Conservation (phyloP, 37 sponge, comb jelly and placozoan genomes). For the Chondrosia reniformis region DNA sequence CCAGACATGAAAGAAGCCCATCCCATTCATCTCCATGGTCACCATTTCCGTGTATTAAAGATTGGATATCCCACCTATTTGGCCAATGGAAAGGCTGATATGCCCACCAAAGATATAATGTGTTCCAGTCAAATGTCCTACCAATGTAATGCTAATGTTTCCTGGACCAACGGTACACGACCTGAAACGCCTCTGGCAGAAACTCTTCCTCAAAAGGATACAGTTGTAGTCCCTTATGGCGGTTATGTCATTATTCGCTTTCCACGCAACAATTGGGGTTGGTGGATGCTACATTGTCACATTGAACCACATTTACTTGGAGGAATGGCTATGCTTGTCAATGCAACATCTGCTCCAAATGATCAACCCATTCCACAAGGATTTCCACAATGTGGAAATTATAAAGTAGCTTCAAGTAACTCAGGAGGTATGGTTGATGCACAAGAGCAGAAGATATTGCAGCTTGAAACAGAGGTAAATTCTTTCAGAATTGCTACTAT, state of each 20-base stretch:
- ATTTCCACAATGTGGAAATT: too few relatives aligned
- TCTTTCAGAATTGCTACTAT: too few relatives aligned
- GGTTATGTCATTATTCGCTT: constrained; percentile 1
- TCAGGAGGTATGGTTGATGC: too few relatives aligned
- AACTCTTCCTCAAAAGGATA: constrained; percentile 8
- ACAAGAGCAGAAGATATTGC: too few relatives aligned
- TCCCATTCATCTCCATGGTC: constrained; percentile 73
- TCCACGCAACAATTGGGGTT: not conserved
- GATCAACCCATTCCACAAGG: too few relatives aligned
- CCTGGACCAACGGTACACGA: not conserved
- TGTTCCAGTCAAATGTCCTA: not conserved
- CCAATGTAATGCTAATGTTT: not conserved
- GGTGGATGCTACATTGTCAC: constrained; percentile 15
- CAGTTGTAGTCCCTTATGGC: not conserved
- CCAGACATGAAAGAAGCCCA: constrained; percentile 28
- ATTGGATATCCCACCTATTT: constrained; percentile 61
- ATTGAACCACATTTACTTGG: not conserved
- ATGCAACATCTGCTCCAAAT: too few relatives aligned
- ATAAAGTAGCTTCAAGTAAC: too few relatives aligned
- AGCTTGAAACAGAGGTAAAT: too few relatives aligned
- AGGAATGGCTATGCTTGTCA: constrained; percentile 1
- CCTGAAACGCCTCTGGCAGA: not conserved
- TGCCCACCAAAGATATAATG: not conserved
- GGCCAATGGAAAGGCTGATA: not conserved
- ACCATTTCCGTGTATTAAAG: constrained; percentile 60